Percentiles rank a stretch among this genome's conserved stretches.
phyloP scores from a whole-genome alignment of 2,888 invertebrate species.

The Nezara viridula region DNA sequence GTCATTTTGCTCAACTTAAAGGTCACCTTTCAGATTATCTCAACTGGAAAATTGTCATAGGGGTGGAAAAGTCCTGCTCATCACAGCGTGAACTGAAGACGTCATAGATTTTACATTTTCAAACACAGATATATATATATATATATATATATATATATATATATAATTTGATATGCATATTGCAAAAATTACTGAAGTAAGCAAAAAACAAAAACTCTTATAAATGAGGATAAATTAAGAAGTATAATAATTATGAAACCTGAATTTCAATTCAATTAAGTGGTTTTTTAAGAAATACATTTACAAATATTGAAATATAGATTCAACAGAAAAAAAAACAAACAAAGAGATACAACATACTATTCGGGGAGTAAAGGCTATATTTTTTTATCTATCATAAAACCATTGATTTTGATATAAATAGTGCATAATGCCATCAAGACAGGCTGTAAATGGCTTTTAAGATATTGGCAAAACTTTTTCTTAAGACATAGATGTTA shows the following conservation, averaged over 20 bases:
- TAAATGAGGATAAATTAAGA: background rate
- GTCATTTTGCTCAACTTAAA: background rate
- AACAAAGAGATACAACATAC: background rate
- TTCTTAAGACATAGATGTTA: background rate
- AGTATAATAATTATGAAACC: background rate
- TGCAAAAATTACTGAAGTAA: background rate
- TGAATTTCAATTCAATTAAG: too few relatives aligned
- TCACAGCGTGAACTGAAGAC: background rate
- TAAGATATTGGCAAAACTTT: background rate
- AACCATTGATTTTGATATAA: too few relatives aligned
- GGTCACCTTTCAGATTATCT: slow-evolving; percentile 41
- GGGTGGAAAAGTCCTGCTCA: slow-evolving; percentile 15
- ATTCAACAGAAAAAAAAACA: background rate
- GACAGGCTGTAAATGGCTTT: background rate
- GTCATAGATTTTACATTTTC: background rate
- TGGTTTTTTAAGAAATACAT: too few relatives aligned
- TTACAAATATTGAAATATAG: too few relatives aligned
- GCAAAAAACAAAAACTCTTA: too few relatives aligned
- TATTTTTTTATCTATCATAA: too few relatives aligned
- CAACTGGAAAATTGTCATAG: slow-evolving; percentile 42
- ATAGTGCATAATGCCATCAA: too few relatives aligned
- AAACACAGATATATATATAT: background rate
- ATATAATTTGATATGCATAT: background rate
- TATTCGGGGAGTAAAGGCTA: background rate
- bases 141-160: background rate